Evolutionary conservation across 2,797 vertebrate species (phyloP).

Genomic region (Cottoperca gobio): DNA sequence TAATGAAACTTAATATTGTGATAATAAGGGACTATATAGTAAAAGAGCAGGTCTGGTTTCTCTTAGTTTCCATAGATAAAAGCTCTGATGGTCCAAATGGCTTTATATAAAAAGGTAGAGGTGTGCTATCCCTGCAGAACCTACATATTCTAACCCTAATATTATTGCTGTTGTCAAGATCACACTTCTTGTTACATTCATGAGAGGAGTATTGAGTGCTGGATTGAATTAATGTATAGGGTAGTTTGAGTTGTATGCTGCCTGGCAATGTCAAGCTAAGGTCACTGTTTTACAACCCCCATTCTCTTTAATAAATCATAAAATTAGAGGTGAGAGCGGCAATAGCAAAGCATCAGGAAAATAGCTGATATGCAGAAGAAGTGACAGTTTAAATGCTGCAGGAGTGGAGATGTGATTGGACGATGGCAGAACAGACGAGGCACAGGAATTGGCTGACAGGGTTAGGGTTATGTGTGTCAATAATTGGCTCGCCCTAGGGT

Average conservation of each 20-base stretch:
- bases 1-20: not conserved
- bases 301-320: conserved; percentile 49
- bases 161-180: conserved; percentile 27
- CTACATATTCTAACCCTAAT: conserved; percentile 20
- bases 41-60: not conserved
- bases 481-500: conserved; percentile 23
- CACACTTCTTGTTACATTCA: conserved; percentile 19
- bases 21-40: not conserved
- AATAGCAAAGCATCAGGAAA: not conserved
- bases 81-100: not conserved
- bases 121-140: not conserved
- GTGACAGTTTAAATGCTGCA: conserved; percentile 27
- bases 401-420: conserved; percentile 12
- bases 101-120: conserved; percentile 1
- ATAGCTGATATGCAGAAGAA: conserved; percentile 23
- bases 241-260: conserved; percentile 34
- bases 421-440: not conserved
- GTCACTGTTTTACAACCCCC: conserved; percentile 38
- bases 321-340: conserved; percentile 21
- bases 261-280: conserved; percentile 51
- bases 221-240: conserved; percentile 49
- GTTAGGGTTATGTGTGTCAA: conserved; percentile 27
- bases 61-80: not conserved
- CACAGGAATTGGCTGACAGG: conserved; percentile 10
- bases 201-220: conserved; percentile 20